phyloP scores from a whole-genome alignment of 2,113 vertebrate genomes.

The Callionymus lyra region DNA sequence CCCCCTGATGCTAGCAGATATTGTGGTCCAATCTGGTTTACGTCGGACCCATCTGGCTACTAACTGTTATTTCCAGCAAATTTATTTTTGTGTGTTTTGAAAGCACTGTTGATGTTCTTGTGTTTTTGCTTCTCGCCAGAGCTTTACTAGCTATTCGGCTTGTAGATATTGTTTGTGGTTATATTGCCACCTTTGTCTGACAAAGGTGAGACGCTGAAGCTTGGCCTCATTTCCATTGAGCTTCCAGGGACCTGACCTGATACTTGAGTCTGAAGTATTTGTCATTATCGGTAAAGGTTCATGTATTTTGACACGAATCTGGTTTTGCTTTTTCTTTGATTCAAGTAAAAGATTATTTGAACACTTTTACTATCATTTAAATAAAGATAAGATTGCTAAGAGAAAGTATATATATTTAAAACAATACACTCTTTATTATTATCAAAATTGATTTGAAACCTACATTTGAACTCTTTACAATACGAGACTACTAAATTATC shows the following conservation, averaged over 20 bases:
- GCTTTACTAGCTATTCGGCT: slow-evolving; percentile 4
- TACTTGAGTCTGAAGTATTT: neutral
- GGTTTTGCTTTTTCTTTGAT: no score
- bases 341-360: no score
- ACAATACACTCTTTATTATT: no score
- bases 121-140: slow-evolving; percentile 10
- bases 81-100: slow-evolving; percentile 9
- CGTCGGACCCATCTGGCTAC: slow-evolving; percentile 19
- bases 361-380: no score
- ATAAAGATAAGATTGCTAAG: no score
- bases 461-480: no score
- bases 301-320: no score
- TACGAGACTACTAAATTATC: no score
- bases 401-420: no score
- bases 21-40: slow-evolving; percentile 24
- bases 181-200: slow-evolving; percentile 19
- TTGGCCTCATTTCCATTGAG: slow-evolving; percentile 59
- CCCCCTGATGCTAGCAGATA: slow-evolving; percentile 2
- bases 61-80: slow-evolving; percentile 22
- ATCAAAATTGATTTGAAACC: no score
- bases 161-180: slow-evolving; percentile 17
- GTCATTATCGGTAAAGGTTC: no score
- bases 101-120: slow-evolving; percentile 14
- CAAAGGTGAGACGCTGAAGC: slow-evolving; percentile 20
- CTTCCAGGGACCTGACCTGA: slow-evolving; percentile 73